Evolutionary conservation across 2,113 vertebrate species (phyloP).

Genomic region (Peromyscus polionotus): DNA sequence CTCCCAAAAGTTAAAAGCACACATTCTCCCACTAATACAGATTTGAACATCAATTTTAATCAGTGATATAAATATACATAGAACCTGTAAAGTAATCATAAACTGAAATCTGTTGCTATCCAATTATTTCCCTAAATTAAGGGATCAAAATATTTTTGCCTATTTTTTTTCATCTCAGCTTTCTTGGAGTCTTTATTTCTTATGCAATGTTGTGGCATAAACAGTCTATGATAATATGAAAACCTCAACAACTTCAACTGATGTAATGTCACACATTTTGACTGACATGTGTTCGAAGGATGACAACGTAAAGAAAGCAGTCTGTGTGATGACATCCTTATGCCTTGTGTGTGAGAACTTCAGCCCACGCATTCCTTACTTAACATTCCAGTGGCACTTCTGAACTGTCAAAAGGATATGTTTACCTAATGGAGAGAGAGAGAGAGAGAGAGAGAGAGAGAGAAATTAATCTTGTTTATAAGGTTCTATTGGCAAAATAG

Average conservation of each 20-base stretch:
- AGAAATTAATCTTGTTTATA: neutral
- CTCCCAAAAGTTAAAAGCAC: neutral
- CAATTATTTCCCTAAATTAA: neutral
- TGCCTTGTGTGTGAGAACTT: conserved; percentile 5
- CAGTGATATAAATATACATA: neutral
- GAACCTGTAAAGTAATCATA: neutral
- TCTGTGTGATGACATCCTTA: neutral
- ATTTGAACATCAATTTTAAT: conserved; percentile 15
- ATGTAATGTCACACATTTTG: conserved; percentile 59
- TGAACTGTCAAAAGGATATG: neutral
- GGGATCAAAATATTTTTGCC: neutral
- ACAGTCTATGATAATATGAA: neutral
- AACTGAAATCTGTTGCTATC: neutral
- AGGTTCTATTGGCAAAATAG: neutral
- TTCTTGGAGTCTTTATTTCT: neutral
- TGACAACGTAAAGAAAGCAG: conserved; percentile 33
- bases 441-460: neutral
- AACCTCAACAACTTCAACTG: neutral
- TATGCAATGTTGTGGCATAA: conserved; percentile 9
- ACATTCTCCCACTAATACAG: neutral
- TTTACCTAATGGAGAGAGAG: neutral
- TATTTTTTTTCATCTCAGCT: conserved; percentile 5
- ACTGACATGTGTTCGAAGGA: conserved; percentile 54
- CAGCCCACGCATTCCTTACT: neutral
- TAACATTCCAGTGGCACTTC: neutral